Conservation (phyloP, 2,113 vertebrate genomes). For the Psilopsiagon aymara region DNA sequence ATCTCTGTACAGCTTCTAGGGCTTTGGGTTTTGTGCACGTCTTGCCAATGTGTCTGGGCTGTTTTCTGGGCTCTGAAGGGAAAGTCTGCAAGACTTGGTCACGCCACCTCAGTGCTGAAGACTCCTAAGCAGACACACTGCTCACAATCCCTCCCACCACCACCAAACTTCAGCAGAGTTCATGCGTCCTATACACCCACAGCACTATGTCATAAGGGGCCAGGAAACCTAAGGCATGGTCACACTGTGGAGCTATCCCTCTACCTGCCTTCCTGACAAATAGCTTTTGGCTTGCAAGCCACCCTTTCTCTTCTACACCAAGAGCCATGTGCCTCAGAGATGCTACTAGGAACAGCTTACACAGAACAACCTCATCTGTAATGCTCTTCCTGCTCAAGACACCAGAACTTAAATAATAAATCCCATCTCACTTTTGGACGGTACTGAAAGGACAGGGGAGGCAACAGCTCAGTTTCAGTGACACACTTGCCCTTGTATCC, state of each 20-base stretch:
- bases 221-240: neutral
- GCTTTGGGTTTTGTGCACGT: accelerated
- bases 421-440: neutral
- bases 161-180: neutral
- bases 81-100: neutral
- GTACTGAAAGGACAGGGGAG: neutral
- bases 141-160: neutral
- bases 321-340: accelerated
- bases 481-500: neutral
- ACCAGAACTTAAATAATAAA: neutral
- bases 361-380: neutral
- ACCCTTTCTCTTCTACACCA: neutral
- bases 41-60: accelerated
- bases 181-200: accelerated
- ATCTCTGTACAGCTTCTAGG: neutral
- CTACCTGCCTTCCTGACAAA: neutral
- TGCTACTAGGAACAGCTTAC: neutral
- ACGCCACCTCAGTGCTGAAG: neutral
- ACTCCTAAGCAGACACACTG: neutral
- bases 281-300: neutral
- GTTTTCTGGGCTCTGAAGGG: neutral
- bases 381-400: neutral
- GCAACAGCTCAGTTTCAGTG: neutral
- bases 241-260: neutral
- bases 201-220: neutral